These are phyloP conservation scores for Celastrina argiolus DNA, from an alignment of 2,888 invertebrate genomes.

Conservation along the genomic window DNA sequence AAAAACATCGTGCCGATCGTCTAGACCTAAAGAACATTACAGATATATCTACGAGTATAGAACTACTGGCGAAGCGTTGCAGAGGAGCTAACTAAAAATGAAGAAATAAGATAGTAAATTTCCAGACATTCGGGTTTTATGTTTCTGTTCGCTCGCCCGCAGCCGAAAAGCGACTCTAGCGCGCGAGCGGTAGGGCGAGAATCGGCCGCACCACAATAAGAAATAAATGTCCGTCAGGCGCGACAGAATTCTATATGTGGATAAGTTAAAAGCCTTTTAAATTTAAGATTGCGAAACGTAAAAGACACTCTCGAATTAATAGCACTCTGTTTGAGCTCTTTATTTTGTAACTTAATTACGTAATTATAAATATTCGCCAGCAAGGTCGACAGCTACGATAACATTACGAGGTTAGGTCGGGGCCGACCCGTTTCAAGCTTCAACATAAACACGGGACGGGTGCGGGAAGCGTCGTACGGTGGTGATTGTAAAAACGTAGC, in stretches of 20 bases:
- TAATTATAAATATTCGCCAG: background rate
- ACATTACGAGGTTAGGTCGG: slow-evolving; percentile 7
- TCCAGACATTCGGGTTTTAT: slow-evolving; percentile 70
- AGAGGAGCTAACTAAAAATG: slow-evolving; percentile 71
- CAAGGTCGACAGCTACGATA: background rate
- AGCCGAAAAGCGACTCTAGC: slow-evolving; percentile 49
- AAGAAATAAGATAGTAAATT: slow-evolving; percentile 72
- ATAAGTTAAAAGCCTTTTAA: slow-evolving; percentile 37
- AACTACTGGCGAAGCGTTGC: slow-evolving; percentile 63
- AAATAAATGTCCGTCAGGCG: slow-evolving; percentile 50
- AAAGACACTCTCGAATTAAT: slow-evolving; percentile 38
- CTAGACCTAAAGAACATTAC: slow-evolving; percentile 32
- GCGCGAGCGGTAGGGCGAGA: slow-evolving; percentile 44
- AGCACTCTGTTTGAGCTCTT: slow-evolving; percentile 4
- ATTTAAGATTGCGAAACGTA: slow-evolving; percentile 42
- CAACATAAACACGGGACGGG: slow-evolving; percentile 28
- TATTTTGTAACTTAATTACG: slow-evolving; percentile 10
- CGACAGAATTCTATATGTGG: slow-evolving; percentile 40
- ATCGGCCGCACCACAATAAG: slow-evolving; percentile 36
- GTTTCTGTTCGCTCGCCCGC: slow-evolving; percentile 44
- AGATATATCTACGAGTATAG: slow-evolving; percentile 39
- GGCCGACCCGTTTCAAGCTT: background rate
- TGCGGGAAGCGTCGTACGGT: slow-evolving; percentile 55
- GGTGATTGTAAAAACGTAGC: slow-evolving; percentile 58
- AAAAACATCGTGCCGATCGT: slow-evolving; percentile 22